Base-by-base conservation (phyloP, 2,888 invertebrate genomes). In the Drosophila acutilabella region DNA sequence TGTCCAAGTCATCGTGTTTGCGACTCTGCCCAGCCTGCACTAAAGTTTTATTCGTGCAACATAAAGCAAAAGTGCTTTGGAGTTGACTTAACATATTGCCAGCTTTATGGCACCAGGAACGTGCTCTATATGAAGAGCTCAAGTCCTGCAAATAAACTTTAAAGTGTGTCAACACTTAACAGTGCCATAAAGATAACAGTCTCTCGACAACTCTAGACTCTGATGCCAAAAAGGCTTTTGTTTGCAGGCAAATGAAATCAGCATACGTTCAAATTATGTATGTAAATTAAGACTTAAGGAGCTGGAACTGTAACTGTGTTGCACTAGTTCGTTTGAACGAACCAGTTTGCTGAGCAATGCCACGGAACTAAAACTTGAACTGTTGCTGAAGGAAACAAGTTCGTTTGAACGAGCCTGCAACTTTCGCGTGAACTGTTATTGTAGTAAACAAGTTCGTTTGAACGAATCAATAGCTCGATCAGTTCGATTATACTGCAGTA, bases 11-110 rank as follows among this genome's bases (percentile, higher is more conserved):
- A 47, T 72, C 61, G 53, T 78, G 78, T 61, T 56, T 68, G 78
- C 58, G 73, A 72, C 67, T 66, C 71, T 54, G 79, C 60, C 66
- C 64, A 78, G 73, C 42, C 64, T 69, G 81, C 86, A 88, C 74
- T 84, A 88, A 84, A 84, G 88, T 84, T 84, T 84, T 84, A 84
- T 84, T 86, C 65, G 72, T 70, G 59, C 69, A 62, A 74, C 88
- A 84, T 84, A 88, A 88, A 84, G 69, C 80, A 84, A 84, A 84
- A 88, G 84, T 84, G 83, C 88, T 88, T 88, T 85, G 61, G 72
- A 84, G 76, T 76, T 74, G 70, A 81, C 76, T 84, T 73, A 80
- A 77, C 86, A 83, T 80, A 81, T 80, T 75, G 84, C 67, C 60
- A 59, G 73, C 75, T 77, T 75, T 75, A 75, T 72, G 77, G 38